A percentile compares a stretch with the other conserved stretches of the same genome.
phyloP scores from a whole-genome alignment of 2,888 invertebrate species.

The Synergus laeviventris region DNA sequence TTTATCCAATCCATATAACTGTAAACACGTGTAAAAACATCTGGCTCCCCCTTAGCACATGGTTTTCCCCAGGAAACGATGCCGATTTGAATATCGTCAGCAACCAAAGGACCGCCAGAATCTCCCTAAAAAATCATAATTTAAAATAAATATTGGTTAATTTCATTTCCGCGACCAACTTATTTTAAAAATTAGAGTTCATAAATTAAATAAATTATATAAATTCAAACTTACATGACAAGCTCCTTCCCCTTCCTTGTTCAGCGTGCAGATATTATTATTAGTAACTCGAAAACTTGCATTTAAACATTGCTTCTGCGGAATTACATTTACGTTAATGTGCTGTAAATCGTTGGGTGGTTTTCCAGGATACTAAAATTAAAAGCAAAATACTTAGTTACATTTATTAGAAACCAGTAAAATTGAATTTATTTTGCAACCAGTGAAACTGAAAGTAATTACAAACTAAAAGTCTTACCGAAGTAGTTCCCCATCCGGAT shows the following conservation, averaged over 20 bases:
- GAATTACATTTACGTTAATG: conserved; percentile 77
- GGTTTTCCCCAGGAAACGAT: conserved; percentile 77
- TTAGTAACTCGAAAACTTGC: conserved; percentile 76
- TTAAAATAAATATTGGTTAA: too few relatives aligned
- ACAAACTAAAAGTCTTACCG: conserved; percentile 57
- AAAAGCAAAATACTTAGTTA: conserved; percentile 18
- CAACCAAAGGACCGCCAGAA: conserved; percentile 73
- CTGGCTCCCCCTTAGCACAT: conserved; percentile 75
- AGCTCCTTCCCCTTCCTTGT: conserved; percentile 80
- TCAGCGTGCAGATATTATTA: conserved; percentile 80
- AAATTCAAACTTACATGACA: conserved; percentile 78
- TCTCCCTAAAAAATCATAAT: conserved; percentile 65
- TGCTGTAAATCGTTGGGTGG: conserved; percentile 79
- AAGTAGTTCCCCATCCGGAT: conserved; percentile 73
- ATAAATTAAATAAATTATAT: conserved; percentile 36
- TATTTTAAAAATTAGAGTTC: not conserved
- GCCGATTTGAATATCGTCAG: conserved; percentile 71
- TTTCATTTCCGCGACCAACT: too few relatives aligned
- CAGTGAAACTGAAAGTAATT: not conserved
- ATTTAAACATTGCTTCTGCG: conserved; percentile 75
- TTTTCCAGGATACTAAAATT: conserved; percentile 78
- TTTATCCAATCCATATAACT: conserved; percentile 74
- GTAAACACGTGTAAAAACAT: conserved; percentile 75
- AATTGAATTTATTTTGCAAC: too few relatives aligned
- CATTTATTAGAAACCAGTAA: not conserved